Conservation (phyloP, 2,113 vertebrate species). For the Tetrao urogallus region DNA sequence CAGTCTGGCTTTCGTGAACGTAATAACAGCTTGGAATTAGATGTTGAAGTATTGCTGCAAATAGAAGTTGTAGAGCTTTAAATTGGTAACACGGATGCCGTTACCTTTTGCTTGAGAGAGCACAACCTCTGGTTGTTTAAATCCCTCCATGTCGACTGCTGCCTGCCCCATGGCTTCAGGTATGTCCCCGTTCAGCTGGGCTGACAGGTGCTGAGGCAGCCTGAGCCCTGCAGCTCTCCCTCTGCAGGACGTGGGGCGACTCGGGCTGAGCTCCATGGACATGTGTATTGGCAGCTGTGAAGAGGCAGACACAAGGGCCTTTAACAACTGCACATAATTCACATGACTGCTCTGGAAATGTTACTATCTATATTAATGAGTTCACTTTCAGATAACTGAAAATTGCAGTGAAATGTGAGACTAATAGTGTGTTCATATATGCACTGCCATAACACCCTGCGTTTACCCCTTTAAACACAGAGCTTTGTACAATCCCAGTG, state of each 20-base stretch:
- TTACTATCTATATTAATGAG: background rate
- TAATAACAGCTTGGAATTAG: background rate
- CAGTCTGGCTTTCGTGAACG: background rate
- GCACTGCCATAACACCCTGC: background rate
- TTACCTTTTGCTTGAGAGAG: background rate
- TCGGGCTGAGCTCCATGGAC: background rate
- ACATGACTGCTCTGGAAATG: background rate
- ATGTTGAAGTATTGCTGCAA: background rate
- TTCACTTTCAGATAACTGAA: background rate
- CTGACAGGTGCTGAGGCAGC: background rate
- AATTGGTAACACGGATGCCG: background rate
- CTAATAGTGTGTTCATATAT: background rate
- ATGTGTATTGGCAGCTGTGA: background rate
- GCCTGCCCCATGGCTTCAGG: background rate
- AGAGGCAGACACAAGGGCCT: background rate
- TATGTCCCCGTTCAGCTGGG: background rate
- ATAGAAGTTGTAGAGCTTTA: background rate
- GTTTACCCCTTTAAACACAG: background rate
- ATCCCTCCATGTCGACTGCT: background rate
- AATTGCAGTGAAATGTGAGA: background rate
- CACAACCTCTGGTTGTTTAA: background rate
- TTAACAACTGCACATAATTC: background rate
- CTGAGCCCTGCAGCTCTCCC: background rate
- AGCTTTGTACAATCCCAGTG: background rate
- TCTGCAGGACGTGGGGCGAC: background rate